Conservation (phyloP, 2,888 invertebrate genomes). For the Caenorhabditis becei region DNA sequence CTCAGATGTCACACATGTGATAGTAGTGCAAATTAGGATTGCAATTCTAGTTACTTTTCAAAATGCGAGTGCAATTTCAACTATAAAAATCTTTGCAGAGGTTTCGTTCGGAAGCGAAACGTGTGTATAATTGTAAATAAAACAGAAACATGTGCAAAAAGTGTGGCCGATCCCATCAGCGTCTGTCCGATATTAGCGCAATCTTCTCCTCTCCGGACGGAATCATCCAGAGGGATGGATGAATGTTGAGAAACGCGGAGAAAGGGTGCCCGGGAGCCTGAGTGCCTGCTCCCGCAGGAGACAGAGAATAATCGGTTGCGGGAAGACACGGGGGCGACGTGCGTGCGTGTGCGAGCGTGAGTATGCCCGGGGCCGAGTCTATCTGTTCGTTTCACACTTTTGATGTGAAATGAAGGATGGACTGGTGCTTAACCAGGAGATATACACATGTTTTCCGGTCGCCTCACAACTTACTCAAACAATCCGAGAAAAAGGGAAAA, state of each 20-base stretch:
- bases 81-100: background rate
- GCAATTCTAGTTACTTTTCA: too few relatives aligned
- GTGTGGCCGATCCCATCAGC: conserved; percentile 52
- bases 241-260: conserved; percentile 52
- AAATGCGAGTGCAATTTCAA: background rate
- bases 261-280: conserved; percentile 14
- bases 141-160: conserved; percentile 61
- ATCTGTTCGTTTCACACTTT: conserved; percentile 60
- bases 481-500: background rate
- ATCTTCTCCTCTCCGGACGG: conserved; percentile 41
- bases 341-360: conserved; percentile 41
- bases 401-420: conserved; percentile 30
- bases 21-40: too few relatives aligned
- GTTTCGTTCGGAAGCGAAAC: background rate
- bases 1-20: too few relatives aligned
- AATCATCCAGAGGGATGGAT: conserved; percentile 43
- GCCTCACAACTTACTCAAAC: conserved; percentile 1
- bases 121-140: conserved; percentile 50
- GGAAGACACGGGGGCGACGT: conserved; percentile 33
- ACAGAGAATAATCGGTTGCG: conserved; percentile 52
- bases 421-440: conserved; percentile 17
- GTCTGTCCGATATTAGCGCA: conserved; percentile 51
- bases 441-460: conserved; percentile 7
- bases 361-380: conserved; percentile 34
- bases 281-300: conserved; percentile 38